A percentile compares a stretch with the other conserved stretches of the same genome.
Conservation (phyloP, 2,113 vertebrate genomes). For the Tetrax tetrax region DNA sequence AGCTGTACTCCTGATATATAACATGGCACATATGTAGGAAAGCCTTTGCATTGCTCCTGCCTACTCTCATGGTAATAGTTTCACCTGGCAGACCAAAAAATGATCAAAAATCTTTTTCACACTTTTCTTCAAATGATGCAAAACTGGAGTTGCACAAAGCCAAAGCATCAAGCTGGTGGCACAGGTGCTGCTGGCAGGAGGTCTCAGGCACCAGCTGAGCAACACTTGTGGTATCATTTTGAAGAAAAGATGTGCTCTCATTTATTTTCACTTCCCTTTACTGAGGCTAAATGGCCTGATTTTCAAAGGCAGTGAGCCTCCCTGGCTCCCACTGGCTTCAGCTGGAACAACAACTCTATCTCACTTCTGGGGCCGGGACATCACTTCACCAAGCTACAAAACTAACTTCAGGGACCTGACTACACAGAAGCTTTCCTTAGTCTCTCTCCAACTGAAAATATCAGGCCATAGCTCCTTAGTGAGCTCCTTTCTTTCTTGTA, state of each 20-base stretch:
- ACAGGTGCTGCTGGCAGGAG: conserved; percentile 32
- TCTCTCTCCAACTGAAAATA: background rate
- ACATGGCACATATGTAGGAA: background rate
- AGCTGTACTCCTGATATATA: background rate
- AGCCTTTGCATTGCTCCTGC: background rate
- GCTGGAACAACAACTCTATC: background rate
- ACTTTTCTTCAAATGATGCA: background rate
- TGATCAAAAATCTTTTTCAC: background rate
- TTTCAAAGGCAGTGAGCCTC: background rate
- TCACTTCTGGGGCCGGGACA: background rate
- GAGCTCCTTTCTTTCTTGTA: background rate
- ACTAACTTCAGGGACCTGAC: background rate
- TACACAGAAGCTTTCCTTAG: background rate
- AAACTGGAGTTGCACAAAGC: background rate
- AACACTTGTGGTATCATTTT: background rate
- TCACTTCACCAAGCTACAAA: background rate
- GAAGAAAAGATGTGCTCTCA: background rate
- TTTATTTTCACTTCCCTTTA: background rate
- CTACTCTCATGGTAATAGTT: background rate
- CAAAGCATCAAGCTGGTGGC: background rate
- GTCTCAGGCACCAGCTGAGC: background rate
- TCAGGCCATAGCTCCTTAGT: background rate
- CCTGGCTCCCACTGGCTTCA: background rate
- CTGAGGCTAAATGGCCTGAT: background rate
- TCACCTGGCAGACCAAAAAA: background rate